phyloP scores from a whole-genome alignment of 2,797 vertebrate species.

The Hylomyscus alleni region DNA sequence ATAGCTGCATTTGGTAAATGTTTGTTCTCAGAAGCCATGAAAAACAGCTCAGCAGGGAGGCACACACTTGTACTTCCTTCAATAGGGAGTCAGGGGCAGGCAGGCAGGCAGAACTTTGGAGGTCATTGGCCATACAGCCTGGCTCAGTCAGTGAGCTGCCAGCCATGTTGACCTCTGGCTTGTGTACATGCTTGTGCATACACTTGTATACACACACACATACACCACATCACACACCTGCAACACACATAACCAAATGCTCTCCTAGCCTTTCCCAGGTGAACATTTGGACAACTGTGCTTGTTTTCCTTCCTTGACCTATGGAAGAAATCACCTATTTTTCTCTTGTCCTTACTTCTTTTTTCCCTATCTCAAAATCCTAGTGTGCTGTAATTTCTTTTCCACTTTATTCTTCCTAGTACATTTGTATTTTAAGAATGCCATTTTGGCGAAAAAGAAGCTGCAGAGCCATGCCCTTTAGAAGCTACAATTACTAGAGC shows the following conservation, averaged over 20 bases:
- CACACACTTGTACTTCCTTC: neutral
- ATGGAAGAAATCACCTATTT: neutral
- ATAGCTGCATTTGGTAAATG: neutral
- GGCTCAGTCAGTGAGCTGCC: neutral
- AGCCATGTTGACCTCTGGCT: neutral
- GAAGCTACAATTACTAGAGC: conserved; percentile 75
- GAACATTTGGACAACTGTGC: conserved; percentile 51
- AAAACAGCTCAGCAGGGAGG: neutral
- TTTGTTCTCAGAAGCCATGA: neutral
- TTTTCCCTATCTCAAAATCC: neutral
- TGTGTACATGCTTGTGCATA: neutral
- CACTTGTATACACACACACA: neutral
- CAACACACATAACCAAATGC: neutral
- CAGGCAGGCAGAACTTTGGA: neutral
- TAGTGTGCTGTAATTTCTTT: neutral
- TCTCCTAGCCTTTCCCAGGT: conserved; percentile 16
- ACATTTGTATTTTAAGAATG: conserved; percentile 74
- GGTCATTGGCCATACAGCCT: neutral
- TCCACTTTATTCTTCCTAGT: neutral
- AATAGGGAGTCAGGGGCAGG: neutral
- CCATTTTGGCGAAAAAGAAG: conserved; percentile 70
- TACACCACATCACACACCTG: neutral
- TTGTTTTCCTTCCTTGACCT: conserved; percentile 54
- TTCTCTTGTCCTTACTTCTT: neutral
- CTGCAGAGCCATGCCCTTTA: conserved; percentile 33